Evolutionary conservation across 1,140 invertebrate species (phyloP).

Genomic region (Ephestia elutella): DNA sequence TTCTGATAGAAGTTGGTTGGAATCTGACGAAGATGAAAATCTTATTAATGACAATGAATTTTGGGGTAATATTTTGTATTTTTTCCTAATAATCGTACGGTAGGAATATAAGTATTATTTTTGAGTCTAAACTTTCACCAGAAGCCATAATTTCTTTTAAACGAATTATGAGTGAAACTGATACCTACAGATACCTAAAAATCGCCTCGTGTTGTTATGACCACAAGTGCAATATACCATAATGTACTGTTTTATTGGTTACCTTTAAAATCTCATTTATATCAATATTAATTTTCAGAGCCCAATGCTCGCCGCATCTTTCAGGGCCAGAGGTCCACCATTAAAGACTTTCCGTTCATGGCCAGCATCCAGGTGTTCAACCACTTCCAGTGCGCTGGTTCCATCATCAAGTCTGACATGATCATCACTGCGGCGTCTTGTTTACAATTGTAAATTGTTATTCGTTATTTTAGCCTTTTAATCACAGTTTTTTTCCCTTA

Average conservation of each 20-base stretch:
- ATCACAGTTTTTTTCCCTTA: too few relatives aligned
- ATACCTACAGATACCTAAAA: too few relatives aligned
- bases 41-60: conserved; percentile 28
- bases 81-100: too few relatives aligned
- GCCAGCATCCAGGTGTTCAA: conserved; percentile 55
- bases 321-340: conserved; percentile 38
- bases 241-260: too few relatives aligned
- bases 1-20: neutral
- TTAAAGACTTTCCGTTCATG: conserved; percentile 56
- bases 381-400: conserved; percentile 51
- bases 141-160: too few relatives aligned
- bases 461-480: conserved; percentile 14
- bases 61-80: conserved; percentile 39
- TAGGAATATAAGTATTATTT: too few relatives aligned
- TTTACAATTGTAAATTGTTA: conserved; percentile 38
- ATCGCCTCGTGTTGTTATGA: too few relatives aligned
- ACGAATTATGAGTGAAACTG: too few relatives aligned
- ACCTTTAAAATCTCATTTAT: too few relatives aligned
- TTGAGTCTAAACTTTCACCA: too few relatives aligned
- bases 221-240: too few relatives aligned
- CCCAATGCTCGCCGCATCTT: conserved; percentile 45
- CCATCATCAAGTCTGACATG: conserved; percentile 45
- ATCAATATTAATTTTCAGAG: too few relatives aligned
- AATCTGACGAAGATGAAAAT: conserved; percentile 13
- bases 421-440: conserved; percentile 50